Evolutionary conservation across 2,113 vertebrate genomes (phyloP), one percentile per base, ranked within the genome.

Genomic region (Atlantisia rogersi): DNA sequence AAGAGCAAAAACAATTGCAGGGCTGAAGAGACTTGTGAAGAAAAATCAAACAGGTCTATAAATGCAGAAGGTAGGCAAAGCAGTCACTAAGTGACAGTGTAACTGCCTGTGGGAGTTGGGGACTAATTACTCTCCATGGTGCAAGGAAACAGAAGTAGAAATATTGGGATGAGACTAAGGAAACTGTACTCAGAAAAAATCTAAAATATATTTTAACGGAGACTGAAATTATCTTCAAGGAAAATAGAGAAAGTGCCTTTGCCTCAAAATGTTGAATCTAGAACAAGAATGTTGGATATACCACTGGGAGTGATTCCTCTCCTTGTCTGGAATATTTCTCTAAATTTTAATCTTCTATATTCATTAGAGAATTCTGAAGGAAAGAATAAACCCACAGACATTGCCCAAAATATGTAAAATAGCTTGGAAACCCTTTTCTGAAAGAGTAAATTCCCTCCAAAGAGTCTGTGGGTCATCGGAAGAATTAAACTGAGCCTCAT

Each of bases 211-310:
- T 58, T 62, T 87, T 69, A 69, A 69, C 82, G 70, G 67, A 96
- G 69, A 62, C 65, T 82, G 77, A 87, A 92, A 94, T 92, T 76
- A 65, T 69, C 53, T 92, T 93, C 58, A 35, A 25, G 78, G 69
- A 86, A 92, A 94, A 83, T 21, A 60, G 32, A 79, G 80, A 92
- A 77, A 62, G 12, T 62, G 29, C n/a, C 56, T 94, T 70, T 93
- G 91, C 82, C 86, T 97, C 89, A 92, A 81, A 87, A 59, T 86
- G 77, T 90, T 92, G 88, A 86, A 90, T 88, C 89, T 92, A 50
- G 88, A 93, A 84, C 58, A 91, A 40, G 90, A 92, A 80, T 67
- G 67, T 94, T 90, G 87, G 95, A 60, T 70, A 58, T 20, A 37
- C 77, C 77, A 42, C 56, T 84, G 90, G 79, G 94, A 96, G 83